Percentiles rank a stretch among this genome's conserved stretches.
phyloP scores from a whole-genome alignment of 1,140 invertebrate genomes.

The Drosophila pandora region DNA sequence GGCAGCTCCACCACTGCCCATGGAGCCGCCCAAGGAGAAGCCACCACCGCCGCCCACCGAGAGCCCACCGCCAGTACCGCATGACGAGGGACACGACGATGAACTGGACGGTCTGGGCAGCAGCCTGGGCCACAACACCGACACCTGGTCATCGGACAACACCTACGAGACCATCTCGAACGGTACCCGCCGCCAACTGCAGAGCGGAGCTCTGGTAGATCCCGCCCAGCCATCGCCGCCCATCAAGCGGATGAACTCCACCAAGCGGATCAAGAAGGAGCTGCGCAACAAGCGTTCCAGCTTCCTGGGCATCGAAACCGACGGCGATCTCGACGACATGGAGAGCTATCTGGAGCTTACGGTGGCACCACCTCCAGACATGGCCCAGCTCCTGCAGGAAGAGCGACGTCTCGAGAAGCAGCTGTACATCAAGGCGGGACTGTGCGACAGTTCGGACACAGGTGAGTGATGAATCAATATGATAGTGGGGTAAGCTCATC shows the following conservation, averaged over 20 bases:
- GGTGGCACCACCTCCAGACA: constrained; percentile 90
- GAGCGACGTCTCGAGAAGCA: constrained; percentile 91
- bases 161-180: constrained; percentile 79
- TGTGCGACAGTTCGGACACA: constrained; percentile 85
- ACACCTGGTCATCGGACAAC: constrained; percentile 76
- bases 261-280: constrained; percentile 93
- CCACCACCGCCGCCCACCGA: constrained; percentile 92
- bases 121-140: constrained; percentile 51
- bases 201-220: constrained; percentile 20
- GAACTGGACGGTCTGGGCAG: constrained; percentile 55
- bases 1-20: not conserved
- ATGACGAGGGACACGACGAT: constrained; percentile 30
- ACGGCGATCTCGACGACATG: constrained; percentile 86
- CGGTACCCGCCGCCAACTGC: constrained; percentile 56
- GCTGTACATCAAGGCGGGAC: constrained; percentile 87
- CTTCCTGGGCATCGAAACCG: constrained; percentile 92
- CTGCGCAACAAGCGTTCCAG: constrained; percentile 92
- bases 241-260: constrained; percentile 90
- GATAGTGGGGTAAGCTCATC: not conserved
- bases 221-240: constrained; percentile 82
- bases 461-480: constrained; percentile 55
- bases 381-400: constrained; percentile 90
- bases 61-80: constrained; percentile 71
- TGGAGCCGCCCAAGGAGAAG: constrained; percentile 93
- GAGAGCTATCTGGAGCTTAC: constrained; percentile 87